Evolutionary conservation across 2,888 invertebrate species (phyloP).

Genomic region (Norana najaformis): DNA sequence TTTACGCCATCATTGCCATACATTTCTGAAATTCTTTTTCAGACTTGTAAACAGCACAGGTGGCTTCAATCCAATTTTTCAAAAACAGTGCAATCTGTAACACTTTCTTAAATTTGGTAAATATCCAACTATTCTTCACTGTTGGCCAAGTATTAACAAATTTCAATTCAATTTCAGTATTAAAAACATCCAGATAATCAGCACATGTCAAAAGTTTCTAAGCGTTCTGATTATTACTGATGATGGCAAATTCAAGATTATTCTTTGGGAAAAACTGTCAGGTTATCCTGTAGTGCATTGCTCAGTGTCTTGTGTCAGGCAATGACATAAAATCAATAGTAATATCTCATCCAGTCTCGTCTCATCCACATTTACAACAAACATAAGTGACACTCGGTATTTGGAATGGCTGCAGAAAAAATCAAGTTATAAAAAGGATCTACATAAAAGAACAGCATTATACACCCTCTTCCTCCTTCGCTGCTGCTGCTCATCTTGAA

Average conservation of each 20-base stretch:
- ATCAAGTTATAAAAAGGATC: background rate
- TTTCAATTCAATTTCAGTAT: background rate
- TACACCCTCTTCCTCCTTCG: background rate
- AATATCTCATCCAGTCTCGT: background rate
- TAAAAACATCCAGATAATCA: background rate
- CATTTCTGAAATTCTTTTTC: background rate
- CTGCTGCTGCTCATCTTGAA: background rate
- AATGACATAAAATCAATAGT: background rate
- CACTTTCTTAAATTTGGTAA: background rate
- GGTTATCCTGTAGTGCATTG: background rate
- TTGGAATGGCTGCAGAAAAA: background rate
- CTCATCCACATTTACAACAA: background rate
- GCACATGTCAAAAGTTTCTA: background rate
- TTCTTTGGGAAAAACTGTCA: background rate
- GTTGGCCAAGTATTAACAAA: background rate
- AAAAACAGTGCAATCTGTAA: background rate
- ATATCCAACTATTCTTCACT: background rate
- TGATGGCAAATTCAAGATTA: background rate
- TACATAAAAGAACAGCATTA: background rate
- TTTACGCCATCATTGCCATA: too few species aligned
- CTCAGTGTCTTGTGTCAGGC: background rate
- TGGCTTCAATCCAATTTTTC: background rate
- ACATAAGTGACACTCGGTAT: background rate
- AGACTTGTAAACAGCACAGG: background rate
- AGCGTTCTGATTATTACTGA: background rate